Evolutionary conservation across 2,888 invertebrate genomes (phyloP), one percentile per base, ranked within the genome.

Genomic region (Isoperla grammatica): DNA sequence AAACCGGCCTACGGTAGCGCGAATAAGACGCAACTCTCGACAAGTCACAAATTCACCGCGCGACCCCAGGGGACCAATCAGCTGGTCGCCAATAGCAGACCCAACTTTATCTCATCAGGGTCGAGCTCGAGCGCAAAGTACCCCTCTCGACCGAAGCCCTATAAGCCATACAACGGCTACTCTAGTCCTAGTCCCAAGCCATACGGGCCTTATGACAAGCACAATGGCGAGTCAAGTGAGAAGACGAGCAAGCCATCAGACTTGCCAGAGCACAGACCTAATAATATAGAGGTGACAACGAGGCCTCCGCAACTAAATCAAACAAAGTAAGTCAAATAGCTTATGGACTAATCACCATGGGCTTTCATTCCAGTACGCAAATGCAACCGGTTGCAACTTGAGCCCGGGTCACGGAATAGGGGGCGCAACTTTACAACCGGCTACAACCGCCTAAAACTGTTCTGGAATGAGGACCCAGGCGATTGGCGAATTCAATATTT

Each of bases 181-280:
- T 45, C 45, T 45, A 45, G 45, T 45, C 45, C 19, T 11, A 45
- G 45, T 45, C 45, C 45, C 45, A 45, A 45, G 19, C 45, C 45
- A 19, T 29, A 29, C 29, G 29, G 29, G 29, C 29, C 29, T 29
- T 29, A 29, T 45, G 45, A 45, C 45, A 45, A 17, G 11, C 45
- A 45, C 17, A 29, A 4, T 8, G 29, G 29, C 29, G 45, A 11
- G 2, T 17, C 11, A 45, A 45, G 45, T 45, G 45, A 45, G n/a
- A 45, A 45, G 19, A 45, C 45, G n/a, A 45, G 19, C 19, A 45
- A 45, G 45, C 45, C 45, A 17, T 13, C 45, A 12, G 15, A 13
- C 13, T 40, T 40, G 15, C 42, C 42, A 15, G 42, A 12, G 4
- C 15, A 19, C 15, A 19, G 5, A 19, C 45, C 15, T 19, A 45